These are phyloP conservation scores for Gobiocypris rarus DNA, from an alignment of 2,113 vertebrate genomes.

Conservation along the genomic window DNA sequence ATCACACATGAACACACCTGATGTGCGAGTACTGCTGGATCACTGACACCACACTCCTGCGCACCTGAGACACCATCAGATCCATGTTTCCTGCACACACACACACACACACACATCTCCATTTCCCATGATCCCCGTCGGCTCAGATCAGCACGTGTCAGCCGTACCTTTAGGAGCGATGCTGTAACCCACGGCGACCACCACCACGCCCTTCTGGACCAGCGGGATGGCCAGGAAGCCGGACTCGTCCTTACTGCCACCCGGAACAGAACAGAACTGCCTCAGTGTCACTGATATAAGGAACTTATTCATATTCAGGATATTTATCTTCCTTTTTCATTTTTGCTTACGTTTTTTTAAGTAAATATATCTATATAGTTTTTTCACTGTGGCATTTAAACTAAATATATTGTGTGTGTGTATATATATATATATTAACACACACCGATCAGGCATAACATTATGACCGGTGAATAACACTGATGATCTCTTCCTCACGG, in stretches of 20 bases:
- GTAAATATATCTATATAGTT: no score
- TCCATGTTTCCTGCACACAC: constrained; percentile 84
- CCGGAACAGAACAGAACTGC: no score
- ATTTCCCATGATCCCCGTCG: background rate
- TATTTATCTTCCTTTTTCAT: no score
- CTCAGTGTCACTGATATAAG: no score
- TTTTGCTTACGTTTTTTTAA: no score
- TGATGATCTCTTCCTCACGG: no score
- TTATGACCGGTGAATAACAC: no score
- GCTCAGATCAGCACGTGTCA: background rate
- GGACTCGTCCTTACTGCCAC: constrained; percentile 85
- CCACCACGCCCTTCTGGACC: constrained; percentile 76
- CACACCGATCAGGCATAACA: no score
- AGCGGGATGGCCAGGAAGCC: constrained; percentile 86
- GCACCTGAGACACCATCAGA: constrained; percentile 88
- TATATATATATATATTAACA: no score
- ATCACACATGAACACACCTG: constrained; percentile 68
- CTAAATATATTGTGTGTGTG: no score
- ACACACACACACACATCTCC: background rate
- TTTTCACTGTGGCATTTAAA: no score
- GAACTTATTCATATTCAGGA: no score
- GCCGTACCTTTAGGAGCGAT: constrained; percentile 85
- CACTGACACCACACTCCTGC: constrained; percentile 80
- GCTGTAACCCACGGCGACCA: constrained; percentile 84
- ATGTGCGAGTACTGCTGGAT: constrained; percentile 77